Percentiles rank a stretch among this genome's conserved stretches.
phyloP scores from a whole-genome alignment of 2,888 invertebrate species.

The Onthophagus sagittarius region DNA sequence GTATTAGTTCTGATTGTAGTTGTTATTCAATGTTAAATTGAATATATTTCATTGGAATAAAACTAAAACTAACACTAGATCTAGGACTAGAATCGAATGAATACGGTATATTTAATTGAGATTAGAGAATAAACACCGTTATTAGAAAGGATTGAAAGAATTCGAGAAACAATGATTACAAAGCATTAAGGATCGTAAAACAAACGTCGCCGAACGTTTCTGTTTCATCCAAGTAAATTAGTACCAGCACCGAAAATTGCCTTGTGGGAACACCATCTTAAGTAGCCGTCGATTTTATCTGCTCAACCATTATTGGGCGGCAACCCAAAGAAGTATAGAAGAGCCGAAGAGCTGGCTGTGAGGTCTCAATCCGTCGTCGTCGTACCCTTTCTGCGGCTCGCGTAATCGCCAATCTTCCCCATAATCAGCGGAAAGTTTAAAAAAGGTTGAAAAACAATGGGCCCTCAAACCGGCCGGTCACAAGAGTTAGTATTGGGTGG shows the following conservation, averaged over 20 bases:
- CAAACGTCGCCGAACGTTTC: background rate
- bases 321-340: background rate
- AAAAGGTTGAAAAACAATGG: slow-evolving; percentile 4
- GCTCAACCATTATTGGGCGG: background rate
- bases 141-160: background rate
- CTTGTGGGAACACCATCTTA: slow-evolving; percentile 2
- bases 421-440: background rate
- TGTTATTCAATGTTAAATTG: no score
- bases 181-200: background rate
- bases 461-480: slow-evolving; percentile 23
- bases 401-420: background rate
- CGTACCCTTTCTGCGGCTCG: background rate
- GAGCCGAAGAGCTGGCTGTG: background rate
- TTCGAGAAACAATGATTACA: background rate
- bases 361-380: slow-evolving; percentile 13
- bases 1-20: no score
- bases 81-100: no score
- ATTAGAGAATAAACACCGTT: background rate
- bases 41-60: no score
- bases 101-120: background rate
- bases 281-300: slow-evolving; percentile 11
- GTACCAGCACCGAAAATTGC: background rate
- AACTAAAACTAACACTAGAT: no score
- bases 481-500: slow-evolving; percentile 18
- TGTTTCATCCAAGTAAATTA: background rate